Evolutionary conservation across 2,113 vertebrate genomes (phyloP).

Genomic region (Thomomys bottae): DNA sequence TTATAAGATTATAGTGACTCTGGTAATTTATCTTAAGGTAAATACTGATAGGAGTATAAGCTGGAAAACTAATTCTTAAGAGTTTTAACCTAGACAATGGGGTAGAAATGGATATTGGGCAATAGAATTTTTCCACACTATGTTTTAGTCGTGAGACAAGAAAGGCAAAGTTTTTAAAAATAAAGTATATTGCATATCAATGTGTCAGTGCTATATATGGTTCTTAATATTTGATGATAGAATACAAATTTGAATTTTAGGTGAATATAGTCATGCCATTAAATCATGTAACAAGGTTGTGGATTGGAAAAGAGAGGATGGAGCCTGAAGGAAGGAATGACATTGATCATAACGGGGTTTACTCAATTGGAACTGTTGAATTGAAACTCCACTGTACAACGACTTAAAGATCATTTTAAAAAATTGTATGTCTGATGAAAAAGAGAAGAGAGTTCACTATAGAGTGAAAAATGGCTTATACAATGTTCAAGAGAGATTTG

Average conservation of each 20-base stretch:
- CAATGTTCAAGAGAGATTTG: not conserved
- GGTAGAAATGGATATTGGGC: not conserved
- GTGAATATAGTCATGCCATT: no score
- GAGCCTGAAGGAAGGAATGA: no score
- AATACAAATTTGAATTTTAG: not conserved
- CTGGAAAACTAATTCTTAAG: not conserved
- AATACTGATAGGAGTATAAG: not conserved
- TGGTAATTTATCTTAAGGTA: not conserved
- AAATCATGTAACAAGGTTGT: no score
- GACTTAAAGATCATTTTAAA: no score
- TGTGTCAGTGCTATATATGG: not conserved
- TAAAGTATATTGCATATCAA: not conserved
- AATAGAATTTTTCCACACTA: not conserved
- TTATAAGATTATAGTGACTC: not conserved
- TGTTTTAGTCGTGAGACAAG: not conserved
- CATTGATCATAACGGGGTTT: no score
- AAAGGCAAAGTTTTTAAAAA: not conserved
- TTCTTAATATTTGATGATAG: slow-evolving; percentile 10
- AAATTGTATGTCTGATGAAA: not conserved
- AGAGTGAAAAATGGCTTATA: not conserved
- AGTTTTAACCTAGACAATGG: no score
- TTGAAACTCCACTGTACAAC: no score
- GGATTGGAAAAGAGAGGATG: no score
- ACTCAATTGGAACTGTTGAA: no score
- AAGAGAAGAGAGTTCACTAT: not conserved